phyloP scores from a whole-genome alignment of 2,797 vertebrate species.

The Danionella dracula region DNA sequence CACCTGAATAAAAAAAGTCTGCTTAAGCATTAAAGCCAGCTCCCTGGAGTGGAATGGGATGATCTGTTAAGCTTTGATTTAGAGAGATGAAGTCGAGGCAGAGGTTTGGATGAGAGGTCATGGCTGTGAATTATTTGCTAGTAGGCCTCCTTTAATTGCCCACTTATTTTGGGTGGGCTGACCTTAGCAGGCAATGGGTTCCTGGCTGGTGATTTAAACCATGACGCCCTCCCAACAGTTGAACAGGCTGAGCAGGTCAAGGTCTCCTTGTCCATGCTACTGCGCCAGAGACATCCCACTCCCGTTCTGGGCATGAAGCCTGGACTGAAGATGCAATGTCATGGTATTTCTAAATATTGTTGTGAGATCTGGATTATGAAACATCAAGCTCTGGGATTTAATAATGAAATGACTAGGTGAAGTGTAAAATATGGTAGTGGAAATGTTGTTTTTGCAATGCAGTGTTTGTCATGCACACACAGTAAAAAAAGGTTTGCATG shows the following conservation, averaged over 20 bases:
- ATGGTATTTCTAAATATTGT: constrained; percentile 1
- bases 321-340: not conserved
- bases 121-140: constrained; percentile 8
- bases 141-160: constrained; percentile 33
- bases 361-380: not conserved
- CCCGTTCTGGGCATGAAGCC: constrained; percentile 17
- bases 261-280: constrained; percentile 18
- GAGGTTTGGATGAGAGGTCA: constrained; percentile 9
- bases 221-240: constrained; percentile 23
- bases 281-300: constrained; percentile 1
- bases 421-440: not conserved
- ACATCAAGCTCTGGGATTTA: not conserved
- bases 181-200: constrained; percentile 11
- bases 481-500: too few species aligned
- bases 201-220: constrained; percentile 32
- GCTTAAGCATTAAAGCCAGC: not conserved
- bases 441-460: too few species aligned
- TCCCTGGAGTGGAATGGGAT: not conserved
- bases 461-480: too few species aligned
- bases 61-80: not conserved
- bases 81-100: not conserved
- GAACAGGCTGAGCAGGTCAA: constrained; percentile 1
- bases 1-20: too few species aligned
- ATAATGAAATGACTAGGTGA: constrained; percentile 2
- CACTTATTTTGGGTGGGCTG: constrained; percentile 36